A percentile compares a stretch with the other conserved stretches of the same genome.
Evolutionary conservation across 2,797 vertebrate species (phyloP).

Genomic region (Pangasius mekongensis): DNA sequence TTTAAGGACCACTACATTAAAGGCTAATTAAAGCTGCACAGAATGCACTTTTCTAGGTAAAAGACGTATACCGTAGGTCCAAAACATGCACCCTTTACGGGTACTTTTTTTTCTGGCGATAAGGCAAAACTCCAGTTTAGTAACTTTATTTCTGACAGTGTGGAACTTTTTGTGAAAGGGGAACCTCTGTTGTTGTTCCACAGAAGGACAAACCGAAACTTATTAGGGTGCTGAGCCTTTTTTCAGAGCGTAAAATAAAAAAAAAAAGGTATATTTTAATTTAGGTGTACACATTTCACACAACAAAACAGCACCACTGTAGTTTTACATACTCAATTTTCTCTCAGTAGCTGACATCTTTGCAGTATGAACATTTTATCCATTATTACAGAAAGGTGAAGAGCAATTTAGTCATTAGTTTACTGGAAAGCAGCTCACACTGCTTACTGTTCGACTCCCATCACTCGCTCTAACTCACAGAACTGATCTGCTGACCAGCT

Average conservation of each 20-base stretch:
- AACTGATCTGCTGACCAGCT: no score
- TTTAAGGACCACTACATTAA: background rate
- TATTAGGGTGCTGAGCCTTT: background rate
- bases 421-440: no score
- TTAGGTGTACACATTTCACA: no score
- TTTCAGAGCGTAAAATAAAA: background rate
- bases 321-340: no score
- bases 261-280: no score
- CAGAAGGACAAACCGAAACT: background rate
- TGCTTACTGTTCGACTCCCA: no score
- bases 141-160: background rate
- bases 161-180: background rate
- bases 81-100: background rate
- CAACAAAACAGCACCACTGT: no score
- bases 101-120: background rate
- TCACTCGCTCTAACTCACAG: no score
- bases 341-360: no score
- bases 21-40: background rate
- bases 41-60: background rate
- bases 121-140: background rate
- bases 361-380: background rate
- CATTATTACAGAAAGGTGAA: background rate
- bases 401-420: no score
- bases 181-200: background rate
- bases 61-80: background rate